phyloP scores from a whole-genome alignment of 2,113 vertebrate genomes.

The human (Homo sapiens) region GRCh38 chr4:55507501-55508000 shows the following conservation, averaged over 20 bases:
- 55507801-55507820: background rate
- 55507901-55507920: background rate
- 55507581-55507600: too few species aligned
- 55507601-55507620: too few species aligned
- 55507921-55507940: background rate
- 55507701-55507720: background rate
- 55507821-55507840: background rate
- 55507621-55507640: background rate
- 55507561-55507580: too few species aligned
- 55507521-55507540: too few species aligned
- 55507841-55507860: background rate
- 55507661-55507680: slow-evolving; percentile 34
- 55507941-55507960: background rate
- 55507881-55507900: background rate
- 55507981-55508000: background rate
- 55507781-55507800: slow-evolving; percentile 23
- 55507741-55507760: background rate
- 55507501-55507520: too few species aligned
- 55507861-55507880: background rate
- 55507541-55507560: too few species aligned
- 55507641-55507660: slow-evolving; percentile 10
- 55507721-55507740: background rate
- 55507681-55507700: slow-evolving; percentile 14
- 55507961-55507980: slow-evolving; percentile 19
- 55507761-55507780: background rate